These are phyloP conservation scores for Chloroceryle inda DNA, from an alignment of 2,797 vertebrate genomes.

Conservation along the genomic window DNA sequence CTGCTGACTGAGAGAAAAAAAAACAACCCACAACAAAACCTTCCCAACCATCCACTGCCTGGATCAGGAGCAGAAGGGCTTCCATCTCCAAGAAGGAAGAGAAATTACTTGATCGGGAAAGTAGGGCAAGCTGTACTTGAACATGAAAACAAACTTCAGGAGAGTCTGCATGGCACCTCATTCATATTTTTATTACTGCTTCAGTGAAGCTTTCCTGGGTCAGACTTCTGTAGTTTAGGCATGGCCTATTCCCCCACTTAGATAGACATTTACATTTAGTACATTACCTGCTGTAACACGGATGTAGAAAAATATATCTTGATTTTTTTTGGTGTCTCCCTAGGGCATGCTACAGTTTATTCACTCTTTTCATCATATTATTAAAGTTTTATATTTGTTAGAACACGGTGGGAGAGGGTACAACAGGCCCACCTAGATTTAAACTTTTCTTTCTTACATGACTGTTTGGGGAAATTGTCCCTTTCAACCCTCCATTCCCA, in stretches of 20 bases:
- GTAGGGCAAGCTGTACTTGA: not conserved
- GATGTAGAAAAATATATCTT: not conserved
- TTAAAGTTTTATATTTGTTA: slow-evolving; percentile 1
- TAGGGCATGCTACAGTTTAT: not conserved
- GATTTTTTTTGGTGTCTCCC: not conserved
- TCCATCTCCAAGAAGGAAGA: not conserved
- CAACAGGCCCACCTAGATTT: not conserved
- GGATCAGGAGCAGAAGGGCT: not conserved
- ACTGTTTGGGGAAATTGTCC: slow-evolving; percentile 8
- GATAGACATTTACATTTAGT: not conserved
- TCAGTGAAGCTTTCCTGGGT: not conserved
- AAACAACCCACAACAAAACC: no score
- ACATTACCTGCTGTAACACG: not conserved
- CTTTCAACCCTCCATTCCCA: not conserved
- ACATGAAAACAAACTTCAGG: not conserved
- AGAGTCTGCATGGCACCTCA: not conserved
- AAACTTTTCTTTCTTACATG: not conserved
- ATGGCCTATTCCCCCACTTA: not conserved
- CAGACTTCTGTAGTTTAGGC: not conserved
- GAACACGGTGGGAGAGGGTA: not conserved
- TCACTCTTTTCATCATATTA: not conserved
- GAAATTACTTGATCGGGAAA: not conserved
- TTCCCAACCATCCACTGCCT: not conserved
- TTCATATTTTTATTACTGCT: not conserved
- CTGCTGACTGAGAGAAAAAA: not conserved